Conservation (phyloP, 1,140 invertebrate species). For the Doryteuthis pealeii region DNA sequence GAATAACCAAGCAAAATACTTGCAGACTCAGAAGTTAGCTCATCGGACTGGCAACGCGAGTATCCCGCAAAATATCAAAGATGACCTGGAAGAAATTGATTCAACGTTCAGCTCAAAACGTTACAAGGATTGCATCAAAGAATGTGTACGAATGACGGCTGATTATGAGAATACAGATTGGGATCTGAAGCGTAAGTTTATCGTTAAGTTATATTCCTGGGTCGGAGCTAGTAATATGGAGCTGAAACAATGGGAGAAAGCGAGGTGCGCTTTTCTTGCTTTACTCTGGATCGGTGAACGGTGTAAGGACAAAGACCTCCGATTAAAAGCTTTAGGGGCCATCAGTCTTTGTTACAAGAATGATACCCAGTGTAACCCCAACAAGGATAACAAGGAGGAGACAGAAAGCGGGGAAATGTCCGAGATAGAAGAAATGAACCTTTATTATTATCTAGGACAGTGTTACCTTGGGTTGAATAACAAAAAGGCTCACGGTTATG, state of each 20-base stretch:
- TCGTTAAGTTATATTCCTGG: background rate
- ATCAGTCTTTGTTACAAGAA: background rate
- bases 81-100: background rate
- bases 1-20: background rate
- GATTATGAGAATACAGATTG: background rate
- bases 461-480: background rate
- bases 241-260: background rate
- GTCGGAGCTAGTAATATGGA: background rate
- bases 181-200: background rate
- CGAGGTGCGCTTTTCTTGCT: background rate
- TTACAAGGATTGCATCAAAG: background rate
- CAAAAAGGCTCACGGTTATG: background rate
- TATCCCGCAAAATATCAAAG: background rate
- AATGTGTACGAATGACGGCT: background rate
- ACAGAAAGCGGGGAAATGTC: background rate
- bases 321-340: background rate
- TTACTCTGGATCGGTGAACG: background rate
- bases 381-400: background rate
- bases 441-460: background rate
- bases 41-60: background rate
- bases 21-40: background rate
- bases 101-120: background rate
- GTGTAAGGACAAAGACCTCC: background rate
- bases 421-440: background rate
- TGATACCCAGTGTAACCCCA: too few species aligned